A percentile compares a stretch with the other conserved stretches of the same genome.
Evolutionary conservation across 1,140 invertebrate genomes (phyloP).

Genomic region (Orussus abietinus): DNA sequence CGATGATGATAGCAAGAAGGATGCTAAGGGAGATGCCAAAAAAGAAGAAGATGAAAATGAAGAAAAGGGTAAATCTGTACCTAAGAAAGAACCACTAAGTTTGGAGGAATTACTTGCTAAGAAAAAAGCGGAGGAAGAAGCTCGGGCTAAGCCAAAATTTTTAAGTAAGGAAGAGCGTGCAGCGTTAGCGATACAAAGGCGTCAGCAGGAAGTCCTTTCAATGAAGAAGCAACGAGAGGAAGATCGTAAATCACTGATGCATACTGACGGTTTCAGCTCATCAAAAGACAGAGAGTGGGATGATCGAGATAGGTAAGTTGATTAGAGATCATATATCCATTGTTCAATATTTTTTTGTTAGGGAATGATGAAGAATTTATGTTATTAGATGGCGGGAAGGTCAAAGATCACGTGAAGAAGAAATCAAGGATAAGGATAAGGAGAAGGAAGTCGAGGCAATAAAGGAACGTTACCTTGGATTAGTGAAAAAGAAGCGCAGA

Average conservation of each 20-base stretch:
- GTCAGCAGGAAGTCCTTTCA: constrained; percentile 81
- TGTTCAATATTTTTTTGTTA: constrained; percentile 4
- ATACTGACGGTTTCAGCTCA: constrained; percentile 23
- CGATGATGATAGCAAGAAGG: constrained; percentile 52
- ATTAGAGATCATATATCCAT: too few species aligned
- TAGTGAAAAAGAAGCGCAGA: constrained; percentile 89
- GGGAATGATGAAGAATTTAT: constrained; percentile 39
- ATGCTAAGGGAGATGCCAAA: constrained; percentile 45
- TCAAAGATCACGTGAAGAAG: constrained; percentile 52
- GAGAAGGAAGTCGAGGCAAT: constrained; percentile 90
- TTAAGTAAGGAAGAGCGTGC: constrained; percentile 93
- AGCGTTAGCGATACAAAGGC: constrained; percentile 79
- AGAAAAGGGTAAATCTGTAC: constrained; percentile 39
- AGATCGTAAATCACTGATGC: constrained; percentile 58
- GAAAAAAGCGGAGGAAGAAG: constrained; percentile 94
- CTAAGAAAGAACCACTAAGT: constrained; percentile 87
- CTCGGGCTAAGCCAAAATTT: constrained; percentile 92
- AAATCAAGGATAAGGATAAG: constrained; percentile 77
- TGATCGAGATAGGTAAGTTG: constrained; percentile 40
- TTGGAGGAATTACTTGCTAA: constrained; percentile 94
- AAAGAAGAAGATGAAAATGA: constrained; percentile 47
- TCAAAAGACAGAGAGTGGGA: constrained; percentile 43
- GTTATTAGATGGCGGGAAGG: constrained; percentile 35
- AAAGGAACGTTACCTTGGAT: constrained; percentile 91
- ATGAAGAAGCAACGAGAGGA: constrained; percentile 67